Conservation (phyloP, 2,113 vertebrate genomes). For the Myxocyprinus asiaticus region DNA sequence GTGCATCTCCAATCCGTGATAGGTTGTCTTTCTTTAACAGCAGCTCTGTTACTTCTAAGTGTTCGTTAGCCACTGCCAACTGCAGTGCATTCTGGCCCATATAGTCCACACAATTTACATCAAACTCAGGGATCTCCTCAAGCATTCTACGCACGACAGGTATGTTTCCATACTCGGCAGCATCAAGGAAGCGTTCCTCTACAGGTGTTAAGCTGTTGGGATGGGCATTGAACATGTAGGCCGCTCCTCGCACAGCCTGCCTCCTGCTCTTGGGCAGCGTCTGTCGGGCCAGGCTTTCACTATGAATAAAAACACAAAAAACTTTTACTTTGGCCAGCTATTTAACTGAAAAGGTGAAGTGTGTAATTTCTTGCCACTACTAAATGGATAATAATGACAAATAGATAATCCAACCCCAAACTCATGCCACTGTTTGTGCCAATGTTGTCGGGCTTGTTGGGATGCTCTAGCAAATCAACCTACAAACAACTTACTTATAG, state of each 20-base stretch:
- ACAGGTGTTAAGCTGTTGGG: slow-evolving; percentile 83
- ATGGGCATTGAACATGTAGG: slow-evolving; percentile 92
- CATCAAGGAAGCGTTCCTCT: slow-evolving; percentile 93
- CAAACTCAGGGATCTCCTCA: slow-evolving; percentile 87
- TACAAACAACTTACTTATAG: no score
- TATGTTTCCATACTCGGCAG: slow-evolving; percentile 96
- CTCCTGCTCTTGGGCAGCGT: slow-evolving; percentile 85
- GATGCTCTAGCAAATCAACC: no score
- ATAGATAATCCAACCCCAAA: no score
- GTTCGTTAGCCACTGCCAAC: slow-evolving; percentile 92
- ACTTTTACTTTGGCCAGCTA: background rate
- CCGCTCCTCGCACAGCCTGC: slow-evolving; percentile 87
- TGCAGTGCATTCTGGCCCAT: slow-evolving; percentile 97
- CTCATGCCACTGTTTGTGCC: no score
- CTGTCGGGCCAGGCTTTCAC: slow-evolving; percentile 79
- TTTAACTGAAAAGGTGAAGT: background rate
- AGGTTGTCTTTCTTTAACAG: slow-evolving; percentile 89
- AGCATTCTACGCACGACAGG: slow-evolving; percentile 95
- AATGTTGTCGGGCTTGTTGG: no score
- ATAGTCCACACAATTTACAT: slow-evolving; percentile 96
- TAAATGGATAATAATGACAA: no score
- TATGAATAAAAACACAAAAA: slow-evolving; percentile 70
- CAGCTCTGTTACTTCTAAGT: slow-evolving; percentile 93
- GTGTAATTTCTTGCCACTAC: no score
- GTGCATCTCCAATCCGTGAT: slow-evolving; percentile 90